Conservation (phyloP, 2,797 vertebrate genomes). For the Mormyrus hasselquistii region DNA sequence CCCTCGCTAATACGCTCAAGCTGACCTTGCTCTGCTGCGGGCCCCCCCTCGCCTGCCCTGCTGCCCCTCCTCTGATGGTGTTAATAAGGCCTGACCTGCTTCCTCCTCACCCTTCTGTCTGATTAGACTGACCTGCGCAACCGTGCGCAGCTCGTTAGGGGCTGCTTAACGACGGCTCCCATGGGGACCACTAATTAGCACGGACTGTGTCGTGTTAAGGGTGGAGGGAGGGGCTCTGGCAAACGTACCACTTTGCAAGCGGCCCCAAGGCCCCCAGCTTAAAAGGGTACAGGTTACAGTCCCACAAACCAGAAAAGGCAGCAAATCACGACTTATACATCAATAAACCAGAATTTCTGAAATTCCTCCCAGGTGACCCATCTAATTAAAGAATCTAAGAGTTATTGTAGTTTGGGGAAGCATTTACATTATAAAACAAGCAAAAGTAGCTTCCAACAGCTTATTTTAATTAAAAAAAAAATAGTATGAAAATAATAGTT, state of each 20-base stretch:
- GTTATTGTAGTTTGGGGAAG: background rate
- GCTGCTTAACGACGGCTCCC: slow-evolving; percentile 72
- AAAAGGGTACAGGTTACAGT: slow-evolving; percentile 53
- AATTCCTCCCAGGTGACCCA: slow-evolving; percentile 27
- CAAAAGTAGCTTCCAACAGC: background rate
- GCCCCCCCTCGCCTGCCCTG: slow-evolving; percentile 27
- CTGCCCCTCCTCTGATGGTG: slow-evolving; percentile 56
- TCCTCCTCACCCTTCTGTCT: slow-evolving; percentile 72
- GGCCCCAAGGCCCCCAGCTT: slow-evolving; percentile 38
- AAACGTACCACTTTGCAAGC: slow-evolving; percentile 31
- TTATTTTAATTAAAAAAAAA: background rate
- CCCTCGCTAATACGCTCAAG: slow-evolving; percentile 53
- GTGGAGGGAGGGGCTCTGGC: slow-evolving; percentile 47
- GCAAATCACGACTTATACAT: slow-evolving; percentile 45
- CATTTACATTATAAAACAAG: background rate
- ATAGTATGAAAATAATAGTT: background rate
- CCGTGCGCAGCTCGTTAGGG: slow-evolving; percentile 70
- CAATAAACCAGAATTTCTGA: slow-evolving; percentile 37
- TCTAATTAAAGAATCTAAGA: slow-evolving; percentile 23
- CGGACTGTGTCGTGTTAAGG: slow-evolving; percentile 71
- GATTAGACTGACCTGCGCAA: slow-evolving; percentile 73
- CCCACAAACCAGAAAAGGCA: slow-evolving; percentile 43
- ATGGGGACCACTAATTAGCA: slow-evolving; percentile 76
- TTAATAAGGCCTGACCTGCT: slow-evolving; percentile 77
- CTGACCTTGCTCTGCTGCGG: slow-evolving; percentile 42